Percentiles rank a stretch among this genome's conserved stretches.
These are phyloP conservation scores for Tinea pellionella DNA, from an alignment of 2,888 invertebrate species.

Conservation along the genomic window DNA sequence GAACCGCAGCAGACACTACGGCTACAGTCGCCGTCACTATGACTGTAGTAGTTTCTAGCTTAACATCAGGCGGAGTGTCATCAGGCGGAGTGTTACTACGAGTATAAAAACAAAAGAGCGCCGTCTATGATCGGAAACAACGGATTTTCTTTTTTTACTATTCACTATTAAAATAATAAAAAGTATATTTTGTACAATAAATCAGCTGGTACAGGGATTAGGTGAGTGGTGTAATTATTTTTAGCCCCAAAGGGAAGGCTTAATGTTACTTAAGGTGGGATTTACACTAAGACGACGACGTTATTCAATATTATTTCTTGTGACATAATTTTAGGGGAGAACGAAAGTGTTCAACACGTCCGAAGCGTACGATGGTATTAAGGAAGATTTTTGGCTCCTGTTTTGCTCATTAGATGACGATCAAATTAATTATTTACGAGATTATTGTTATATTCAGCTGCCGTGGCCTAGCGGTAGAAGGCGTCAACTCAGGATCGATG, in stretches of 20 bases:
- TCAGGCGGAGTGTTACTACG: no score
- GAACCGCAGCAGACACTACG: no score
- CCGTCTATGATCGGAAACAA: no score
- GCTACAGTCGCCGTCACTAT: no score
- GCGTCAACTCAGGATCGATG: no score
- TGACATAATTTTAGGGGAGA: conserved; percentile 24
- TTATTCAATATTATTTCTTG: conserved; percentile 62
- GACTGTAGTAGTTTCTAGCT: no score
- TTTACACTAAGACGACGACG: conserved; percentile 48
- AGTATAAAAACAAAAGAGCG: no score
- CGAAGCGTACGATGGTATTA: not conserved
- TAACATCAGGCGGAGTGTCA: no score
- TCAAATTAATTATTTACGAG: conserved; percentile 6
- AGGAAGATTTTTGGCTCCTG: not conserved
- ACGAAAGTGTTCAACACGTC: not conserved
- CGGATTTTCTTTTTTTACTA: no score
- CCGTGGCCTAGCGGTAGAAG: no score
- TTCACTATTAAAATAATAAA: not conserved
- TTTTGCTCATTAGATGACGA: conserved; percentile 8
- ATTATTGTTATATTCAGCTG: not conserved
- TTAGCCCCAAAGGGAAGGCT: conserved; percentile 53
- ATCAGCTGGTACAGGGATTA: not conserved
- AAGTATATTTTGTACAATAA: not conserved
- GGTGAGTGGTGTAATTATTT: conserved; percentile 41
- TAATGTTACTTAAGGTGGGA: conserved; percentile 52